Evolutionary conservation across 1,140 invertebrate species (phyloP).

Genomic region (Dreissena polymorpha): DNA sequence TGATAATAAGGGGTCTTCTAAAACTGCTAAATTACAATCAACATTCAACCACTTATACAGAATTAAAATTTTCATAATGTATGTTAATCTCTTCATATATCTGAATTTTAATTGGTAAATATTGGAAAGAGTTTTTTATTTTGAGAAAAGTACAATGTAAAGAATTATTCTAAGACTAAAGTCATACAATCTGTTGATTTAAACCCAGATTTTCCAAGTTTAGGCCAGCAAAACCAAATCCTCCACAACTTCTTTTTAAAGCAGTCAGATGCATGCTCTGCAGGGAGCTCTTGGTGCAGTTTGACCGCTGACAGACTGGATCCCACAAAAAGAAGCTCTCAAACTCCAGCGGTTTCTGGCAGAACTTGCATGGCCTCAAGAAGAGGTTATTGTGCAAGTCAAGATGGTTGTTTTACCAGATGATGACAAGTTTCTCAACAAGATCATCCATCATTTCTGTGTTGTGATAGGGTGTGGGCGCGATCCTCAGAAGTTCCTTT

Average conservation of each 20-base stretch:
- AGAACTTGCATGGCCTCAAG: constrained; percentile 83
- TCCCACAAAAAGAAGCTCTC: constrained; percentile 82
- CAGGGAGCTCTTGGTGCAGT: constrained; percentile 72
- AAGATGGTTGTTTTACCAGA: constrained; percentile 69
- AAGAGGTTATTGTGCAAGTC: constrained; percentile 67
- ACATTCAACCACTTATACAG: too few relatives aligned
- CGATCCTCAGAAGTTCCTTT: constrained; percentile 94
- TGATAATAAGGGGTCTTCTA: too few relatives aligned
- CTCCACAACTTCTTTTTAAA: background rate
- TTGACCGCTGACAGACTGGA: constrained; percentile 67
- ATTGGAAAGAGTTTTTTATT: too few relatives aligned
- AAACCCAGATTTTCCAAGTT: too few relatives aligned
- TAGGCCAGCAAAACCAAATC: too few relatives aligned
- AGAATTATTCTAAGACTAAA: too few relatives aligned
- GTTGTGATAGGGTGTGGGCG: constrained; percentile 96
- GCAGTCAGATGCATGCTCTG: constrained; percentile 55
- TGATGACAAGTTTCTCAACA: constrained; percentile 64
- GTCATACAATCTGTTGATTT: too few relatives aligned
- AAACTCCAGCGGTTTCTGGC: constrained; percentile 84
- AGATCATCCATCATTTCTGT: constrained; percentile 90
- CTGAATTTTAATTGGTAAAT: too few relatives aligned
- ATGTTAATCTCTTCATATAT: too few relatives aligned
- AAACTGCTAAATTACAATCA: too few relatives aligned
- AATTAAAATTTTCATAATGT: too few relatives aligned
- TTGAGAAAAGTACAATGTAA: too few relatives aligned